Conservation (phyloP, 2,888 invertebrate genomes). For the Macaria liturata region DNA sequence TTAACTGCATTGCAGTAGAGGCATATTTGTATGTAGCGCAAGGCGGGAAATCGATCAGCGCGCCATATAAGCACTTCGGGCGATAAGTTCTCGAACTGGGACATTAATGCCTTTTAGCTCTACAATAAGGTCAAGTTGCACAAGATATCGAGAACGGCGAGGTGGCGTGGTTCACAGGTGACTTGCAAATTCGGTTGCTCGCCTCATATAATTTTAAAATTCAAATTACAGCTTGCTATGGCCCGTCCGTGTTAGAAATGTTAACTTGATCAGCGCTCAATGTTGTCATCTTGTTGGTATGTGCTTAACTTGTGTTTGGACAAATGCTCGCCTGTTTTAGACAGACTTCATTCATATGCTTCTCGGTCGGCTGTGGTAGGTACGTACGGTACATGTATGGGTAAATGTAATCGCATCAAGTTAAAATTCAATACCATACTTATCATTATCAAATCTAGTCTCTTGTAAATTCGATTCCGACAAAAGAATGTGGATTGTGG, state of each 20-base stretch:
- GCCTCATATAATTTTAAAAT: slow-evolving; percentile 43
- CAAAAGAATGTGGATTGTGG: slow-evolving; percentile 18
- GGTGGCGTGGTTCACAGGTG: slow-evolving; percentile 45
- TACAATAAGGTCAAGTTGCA: slow-evolving; percentile 48
- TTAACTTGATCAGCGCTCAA: slow-evolving; percentile 38
- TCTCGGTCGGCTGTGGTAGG: slow-evolving; percentile 15
- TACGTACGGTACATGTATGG: slow-evolving; percentile 1
- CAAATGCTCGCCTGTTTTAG: slow-evolving; percentile 28
- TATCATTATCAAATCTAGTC: slow-evolving; percentile 6
- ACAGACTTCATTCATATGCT: slow-evolving; percentile 30
- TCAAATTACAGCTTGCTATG: slow-evolving; percentile 43
- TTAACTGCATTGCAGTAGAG: slow-evolving; percentile 50
- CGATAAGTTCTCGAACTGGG: slow-evolving; percentile 36
- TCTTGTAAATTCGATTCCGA: slow-evolving; percentile 14
- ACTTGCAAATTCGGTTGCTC: slow-evolving; percentile 42
- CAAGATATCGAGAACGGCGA: slow-evolving; percentile 30
- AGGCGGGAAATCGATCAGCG: slow-evolving; percentile 26
- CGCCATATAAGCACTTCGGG: slow-evolving; percentile 14
- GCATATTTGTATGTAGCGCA: slow-evolving; percentile 30
- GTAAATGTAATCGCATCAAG: slow-evolving; percentile 4
- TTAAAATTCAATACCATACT: slow-evolving; percentile 10
- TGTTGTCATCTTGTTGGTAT: slow-evolving; percentile 37
- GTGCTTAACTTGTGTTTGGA: slow-evolving; percentile 27
- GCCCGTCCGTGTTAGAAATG: slow-evolving; percentile 42
- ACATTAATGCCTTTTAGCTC: slow-evolving; percentile 42